Evolutionary conservation across 2,888 invertebrate genomes (phyloP).

Genomic region (Cerastis leucographa): DNA sequence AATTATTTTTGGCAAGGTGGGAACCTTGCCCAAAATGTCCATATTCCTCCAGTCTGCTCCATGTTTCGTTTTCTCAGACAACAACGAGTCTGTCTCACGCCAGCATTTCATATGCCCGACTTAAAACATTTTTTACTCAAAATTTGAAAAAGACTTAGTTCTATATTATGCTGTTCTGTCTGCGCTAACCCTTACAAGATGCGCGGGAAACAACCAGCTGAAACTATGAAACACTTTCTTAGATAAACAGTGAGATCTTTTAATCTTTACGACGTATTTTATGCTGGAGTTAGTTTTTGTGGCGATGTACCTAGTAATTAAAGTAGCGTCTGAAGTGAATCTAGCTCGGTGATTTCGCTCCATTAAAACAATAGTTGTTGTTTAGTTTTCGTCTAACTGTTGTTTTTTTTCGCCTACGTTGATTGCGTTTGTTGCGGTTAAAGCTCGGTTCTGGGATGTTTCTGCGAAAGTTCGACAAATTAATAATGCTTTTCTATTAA

Average conservation of each 20-base stretch:
- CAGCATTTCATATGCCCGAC: too few species aligned
- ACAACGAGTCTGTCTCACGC: neutral
- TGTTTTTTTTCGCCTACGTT: constrained; percentile 17
- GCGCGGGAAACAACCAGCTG: constrained; percentile 32
- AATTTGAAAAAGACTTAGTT: neutral
- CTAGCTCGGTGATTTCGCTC: constrained; percentile 12
- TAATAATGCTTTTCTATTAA: neutral
- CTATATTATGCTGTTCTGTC: neutral
- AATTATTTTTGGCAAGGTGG: neutral
- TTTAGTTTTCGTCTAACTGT: constrained; percentile 33
- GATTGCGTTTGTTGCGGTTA: neutral
- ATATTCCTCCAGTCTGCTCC: neutral
- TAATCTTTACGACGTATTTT: constrained; percentile 39
- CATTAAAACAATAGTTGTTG: constrained; percentile 36
- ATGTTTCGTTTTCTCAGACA: neutral
- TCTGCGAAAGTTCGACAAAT: neutral
- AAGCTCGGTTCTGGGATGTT: neutral
- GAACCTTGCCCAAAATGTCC: neutral
- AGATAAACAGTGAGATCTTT: constrained; percentile 40
- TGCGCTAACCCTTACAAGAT: constrained; percentile 18
- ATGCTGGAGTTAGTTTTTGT: constrained; percentile 11
- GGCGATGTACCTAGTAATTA: constrained; percentile 18
- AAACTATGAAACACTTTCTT: constrained; percentile 43
- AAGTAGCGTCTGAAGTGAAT: constrained; percentile 23
- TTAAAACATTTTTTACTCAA: too few species aligned